phyloP scores from a whole-genome alignment of 2,113 vertebrate species.

The Chaetodon trifascialis region DNA sequence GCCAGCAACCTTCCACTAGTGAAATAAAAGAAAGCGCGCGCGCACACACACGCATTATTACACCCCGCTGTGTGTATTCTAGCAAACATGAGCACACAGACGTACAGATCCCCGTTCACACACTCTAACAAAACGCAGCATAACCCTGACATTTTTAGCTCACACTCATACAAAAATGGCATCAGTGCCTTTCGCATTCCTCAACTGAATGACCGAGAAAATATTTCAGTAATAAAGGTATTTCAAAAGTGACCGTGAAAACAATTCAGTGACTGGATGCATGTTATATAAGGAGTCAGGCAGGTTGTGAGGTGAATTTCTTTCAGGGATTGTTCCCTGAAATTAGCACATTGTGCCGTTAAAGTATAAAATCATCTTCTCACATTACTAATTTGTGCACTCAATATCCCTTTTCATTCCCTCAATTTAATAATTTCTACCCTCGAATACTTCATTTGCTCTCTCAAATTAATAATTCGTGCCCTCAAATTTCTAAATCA shows the following conservation, averaged over 20 bases:
- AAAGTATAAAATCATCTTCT: slow-evolving; percentile 13
- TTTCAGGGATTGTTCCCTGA: not conserved
- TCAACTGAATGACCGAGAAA: slow-evolving; percentile 23
- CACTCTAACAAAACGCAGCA: slow-evolving; percentile 24
- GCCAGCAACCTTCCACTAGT: slow-evolving; percentile 66
- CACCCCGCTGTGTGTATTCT: slow-evolving; percentile 31
- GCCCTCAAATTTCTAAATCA: slow-evolving; percentile 20
- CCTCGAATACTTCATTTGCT: slow-evolving; percentile 16
- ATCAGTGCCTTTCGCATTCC: slow-evolving; percentile 19
- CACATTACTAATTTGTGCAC: not conserved
- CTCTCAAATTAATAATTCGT: slow-evolving; percentile 27
- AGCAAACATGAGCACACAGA: slow-evolving; percentile 31
- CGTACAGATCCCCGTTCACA: slow-evolving; percentile 28
- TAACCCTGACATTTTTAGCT: slow-evolving; percentile 54
- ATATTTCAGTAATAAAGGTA: slow-evolving; percentile 27
- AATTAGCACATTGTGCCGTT: not conserved
- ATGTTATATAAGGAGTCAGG: not conserved
- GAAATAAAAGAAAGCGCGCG: slow-evolving; percentile 57
- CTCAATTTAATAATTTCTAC: slow-evolving; percentile 4
- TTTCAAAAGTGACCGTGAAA: slow-evolving; percentile 24
- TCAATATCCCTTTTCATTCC: slow-evolving; percentile 32
- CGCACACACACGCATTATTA: slow-evolving; percentile 32
- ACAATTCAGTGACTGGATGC: slow-evolving; percentile 4
- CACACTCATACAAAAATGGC: slow-evolving; percentile 25
- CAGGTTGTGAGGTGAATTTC: not conserved